Percentiles rank a stretch among this genome's conserved stretches.
Evolutionary conservation across 2,888 invertebrate species (phyloP).

Genomic region (Cloeon dipterum): DNA sequence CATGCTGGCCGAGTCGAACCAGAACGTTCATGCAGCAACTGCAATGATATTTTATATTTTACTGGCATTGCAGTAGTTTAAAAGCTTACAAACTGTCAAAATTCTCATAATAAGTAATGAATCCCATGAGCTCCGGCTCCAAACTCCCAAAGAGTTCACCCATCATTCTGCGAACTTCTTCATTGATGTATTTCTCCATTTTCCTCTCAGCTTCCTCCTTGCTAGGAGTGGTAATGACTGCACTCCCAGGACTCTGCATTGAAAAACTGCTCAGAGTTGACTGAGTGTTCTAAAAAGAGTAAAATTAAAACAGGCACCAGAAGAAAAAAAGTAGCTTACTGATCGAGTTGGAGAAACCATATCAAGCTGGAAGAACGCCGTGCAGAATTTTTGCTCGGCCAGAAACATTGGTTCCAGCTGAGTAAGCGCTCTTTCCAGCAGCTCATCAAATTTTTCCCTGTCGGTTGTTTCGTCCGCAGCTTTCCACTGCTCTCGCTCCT

Average conservation of each 20-base stretch:
- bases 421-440: conserved; percentile 65
- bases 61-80: neutral
- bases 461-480: neutral
- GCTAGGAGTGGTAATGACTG: conserved; percentile 12
- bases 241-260: conserved; percentile 15
- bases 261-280: conserved; percentile 27
- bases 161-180: conserved; percentile 71
- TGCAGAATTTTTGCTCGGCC: conserved; percentile 87
- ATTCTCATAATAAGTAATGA: conserved; percentile 68
- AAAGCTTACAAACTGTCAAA: conserved; percentile 67
- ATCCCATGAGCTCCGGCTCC: conserved; percentile 64
- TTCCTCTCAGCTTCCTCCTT: conserved; percentile 20
- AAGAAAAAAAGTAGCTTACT: neutral
- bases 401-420: conserved; percentile 79
- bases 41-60: too few relatives aligned
- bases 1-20: conserved; percentile 78
- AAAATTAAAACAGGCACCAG: neutral
- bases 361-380: conserved; percentile 71
- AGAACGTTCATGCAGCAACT: conserved; percentile 88
- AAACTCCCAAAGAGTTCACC: conserved; percentile 68
- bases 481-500: conserved; percentile 35
- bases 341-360: conserved; percentile 21
- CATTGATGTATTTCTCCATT: conserved; percentile 45
- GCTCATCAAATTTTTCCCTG: conserved; percentile 30
- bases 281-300: conserved; percentile 25